These are phyloP conservation scores for Idaea biselata DNA, from an alignment of 2,888 invertebrate species.

Conservation along the genomic window DNA sequence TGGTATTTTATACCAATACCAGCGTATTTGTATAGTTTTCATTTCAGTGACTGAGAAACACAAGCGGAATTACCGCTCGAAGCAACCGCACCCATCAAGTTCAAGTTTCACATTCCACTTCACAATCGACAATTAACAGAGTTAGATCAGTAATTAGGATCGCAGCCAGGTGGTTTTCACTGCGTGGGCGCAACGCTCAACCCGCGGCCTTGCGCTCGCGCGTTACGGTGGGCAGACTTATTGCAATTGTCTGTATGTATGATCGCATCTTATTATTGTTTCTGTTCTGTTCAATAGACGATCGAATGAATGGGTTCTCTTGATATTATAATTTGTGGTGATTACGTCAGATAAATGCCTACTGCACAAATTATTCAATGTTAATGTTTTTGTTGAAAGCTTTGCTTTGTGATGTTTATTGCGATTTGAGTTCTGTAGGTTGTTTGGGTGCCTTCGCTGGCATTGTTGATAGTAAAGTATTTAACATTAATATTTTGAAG, in stretches of 20 bases:
- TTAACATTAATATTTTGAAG: not conserved
- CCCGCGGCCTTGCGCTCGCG: constrained; percentile 1
- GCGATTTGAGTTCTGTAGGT: not conserved
- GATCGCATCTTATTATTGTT: constrained; percentile 25
- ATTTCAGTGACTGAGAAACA: not conserved
- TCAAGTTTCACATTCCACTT: constrained; percentile 23
- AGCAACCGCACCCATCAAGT: constrained; percentile 4
- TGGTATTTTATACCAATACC: too few species aligned
- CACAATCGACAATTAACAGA: constrained; percentile 56
- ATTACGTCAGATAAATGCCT: not conserved
- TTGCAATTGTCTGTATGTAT: constrained; percentile 19
- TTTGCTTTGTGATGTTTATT: not conserved
- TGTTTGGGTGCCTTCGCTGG: not conserved
- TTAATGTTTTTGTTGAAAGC: not conserved
- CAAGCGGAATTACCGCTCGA: not conserved
- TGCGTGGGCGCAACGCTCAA: constrained; percentile 29
- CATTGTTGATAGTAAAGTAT: not conserved
- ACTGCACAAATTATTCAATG: not conserved
- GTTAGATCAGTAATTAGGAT: constrained; percentile 64
- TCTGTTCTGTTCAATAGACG: constrained; percentile 18
- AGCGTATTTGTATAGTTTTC: too few species aligned
- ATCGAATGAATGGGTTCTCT: constrained; percentile 10
- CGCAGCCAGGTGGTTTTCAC: constrained; percentile 44
- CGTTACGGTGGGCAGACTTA: constrained; percentile 16
- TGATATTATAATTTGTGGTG: constrained; percentile 1